phyloP scores from a whole-genome alignment of 2,888 invertebrate species.

The Drosophila borborema region DNA sequence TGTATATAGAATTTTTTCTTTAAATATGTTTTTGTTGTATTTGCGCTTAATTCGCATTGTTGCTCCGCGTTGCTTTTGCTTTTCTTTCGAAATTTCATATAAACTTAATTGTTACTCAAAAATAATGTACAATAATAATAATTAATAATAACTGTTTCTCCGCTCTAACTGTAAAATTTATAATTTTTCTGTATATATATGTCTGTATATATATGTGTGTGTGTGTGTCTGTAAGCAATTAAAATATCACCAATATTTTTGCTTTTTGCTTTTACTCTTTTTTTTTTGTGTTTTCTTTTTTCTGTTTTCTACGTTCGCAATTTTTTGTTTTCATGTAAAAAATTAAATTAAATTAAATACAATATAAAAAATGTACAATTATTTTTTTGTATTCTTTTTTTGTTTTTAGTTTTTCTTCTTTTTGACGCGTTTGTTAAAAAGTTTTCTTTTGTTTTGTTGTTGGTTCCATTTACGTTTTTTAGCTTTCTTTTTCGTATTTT shows the following conservation, averaged over 20 bases:
- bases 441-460: conserved; percentile 51
- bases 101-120: conserved; percentile 57
- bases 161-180: conserved; percentile 20
- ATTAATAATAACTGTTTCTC: conserved; percentile 55
- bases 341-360: conserved; percentile 74
- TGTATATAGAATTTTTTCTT: conserved; percentile 43
- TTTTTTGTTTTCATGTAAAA: conserved; percentile 56
- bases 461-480: conserved; percentile 58
- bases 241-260: conserved; percentile 81
- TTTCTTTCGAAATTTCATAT: conserved; percentile 42
- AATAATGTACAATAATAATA: conserved; percentile 62
- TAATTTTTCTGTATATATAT: conserved; percentile 34
- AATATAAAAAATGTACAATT: conserved; percentile 78
- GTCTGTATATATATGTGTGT: conserved; percentile 36
- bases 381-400: conserved; percentile 31
- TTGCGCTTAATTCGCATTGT: conserved; percentile 48
- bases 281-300: conserved; percentile 52
- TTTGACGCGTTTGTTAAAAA: conserved; percentile 45
- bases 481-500: conserved; percentile 10
- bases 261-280: conserved; percentile 57
- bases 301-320: conserved; percentile 25
- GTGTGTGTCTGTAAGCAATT: conserved; percentile 59
- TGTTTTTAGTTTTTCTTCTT: conserved; percentile 11
- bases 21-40: conserved; percentile 51
- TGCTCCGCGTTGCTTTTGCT: conserved; percentile 42